phyloP scores from a whole-genome alignment of 1,140 invertebrate genomes.

The Stegodyphus mimosarum region DNA sequence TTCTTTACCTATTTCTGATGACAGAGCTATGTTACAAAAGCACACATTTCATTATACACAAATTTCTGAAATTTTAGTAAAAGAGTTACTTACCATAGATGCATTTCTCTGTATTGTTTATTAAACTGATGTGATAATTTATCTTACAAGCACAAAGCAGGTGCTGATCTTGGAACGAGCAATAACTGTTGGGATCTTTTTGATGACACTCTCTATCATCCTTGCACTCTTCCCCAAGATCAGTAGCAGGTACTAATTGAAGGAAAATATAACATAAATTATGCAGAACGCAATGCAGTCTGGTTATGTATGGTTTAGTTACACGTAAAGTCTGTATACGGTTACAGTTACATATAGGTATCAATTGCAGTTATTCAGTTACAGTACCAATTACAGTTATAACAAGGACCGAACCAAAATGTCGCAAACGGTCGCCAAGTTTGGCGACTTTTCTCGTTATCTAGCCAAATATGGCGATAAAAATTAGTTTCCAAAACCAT shows the following conservation, averaged over 20 bases:
- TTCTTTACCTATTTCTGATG: neutral
- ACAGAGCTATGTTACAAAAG: neutral
- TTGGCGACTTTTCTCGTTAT: too few relatives aligned
- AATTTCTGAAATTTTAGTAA: neutral
- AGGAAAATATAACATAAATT: too few relatives aligned
- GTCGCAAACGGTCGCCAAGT: too few relatives aligned
- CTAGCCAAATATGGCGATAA: too few relatives aligned
- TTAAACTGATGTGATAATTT: neutral
- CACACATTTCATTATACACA: neutral
- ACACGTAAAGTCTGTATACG: too few relatives aligned
- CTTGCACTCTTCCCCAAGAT: neutral
- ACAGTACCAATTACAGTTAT: too few relatives aligned
- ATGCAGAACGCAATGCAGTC: too few relatives aligned
- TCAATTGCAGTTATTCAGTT: too few relatives aligned
- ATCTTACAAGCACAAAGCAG: neutral
- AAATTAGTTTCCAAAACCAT: too few relatives aligned
- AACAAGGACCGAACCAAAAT: too few relatives aligned
- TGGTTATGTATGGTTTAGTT: too few relatives aligned
- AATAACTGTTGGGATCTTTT: conserved; percentile 3
- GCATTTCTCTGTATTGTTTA: conserved; percentile 1
- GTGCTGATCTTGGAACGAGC: neutral
- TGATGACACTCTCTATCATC: conserved; percentile 2
- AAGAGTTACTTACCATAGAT: neutral
- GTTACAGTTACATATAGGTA: too few relatives aligned
- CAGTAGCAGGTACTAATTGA: neutral